Percentiles rank a stretch among this genome's conserved stretches.
phyloP scores from a whole-genome alignment of 2,888 invertebrate genomes.

The Hydropsyche betteni region DNA sequence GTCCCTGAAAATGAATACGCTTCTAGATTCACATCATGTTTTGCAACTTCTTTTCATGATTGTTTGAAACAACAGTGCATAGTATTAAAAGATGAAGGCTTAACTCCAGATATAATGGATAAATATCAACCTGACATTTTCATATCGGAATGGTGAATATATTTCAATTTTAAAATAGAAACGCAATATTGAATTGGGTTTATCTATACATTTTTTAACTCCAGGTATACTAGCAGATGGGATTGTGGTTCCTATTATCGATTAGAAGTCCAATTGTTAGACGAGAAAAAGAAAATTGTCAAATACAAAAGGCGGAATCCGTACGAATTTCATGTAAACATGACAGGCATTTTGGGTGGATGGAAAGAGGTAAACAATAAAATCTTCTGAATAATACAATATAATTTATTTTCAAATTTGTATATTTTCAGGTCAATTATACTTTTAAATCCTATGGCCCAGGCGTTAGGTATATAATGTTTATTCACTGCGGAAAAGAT shows the following conservation, averaged over 20 bases:
- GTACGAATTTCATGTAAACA: conserved; percentile 53
- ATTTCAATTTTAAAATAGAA: background rate
- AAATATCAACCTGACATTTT: conserved; percentile 63
- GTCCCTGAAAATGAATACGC: conserved; percentile 55
- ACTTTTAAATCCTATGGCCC: conserved; percentile 64
- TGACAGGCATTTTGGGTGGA: conserved; percentile 54
- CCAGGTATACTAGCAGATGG: conserved; percentile 59
- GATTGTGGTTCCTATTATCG: conserved; percentile 63
- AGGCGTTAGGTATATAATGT: conserved; percentile 63
- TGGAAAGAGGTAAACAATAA: conserved; percentile 57
- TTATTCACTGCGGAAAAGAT: conserved; percentile 67
- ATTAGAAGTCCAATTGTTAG: conserved; percentile 55
- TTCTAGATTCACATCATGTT: conserved; percentile 52
- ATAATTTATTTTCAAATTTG: conserved; percentile 45
- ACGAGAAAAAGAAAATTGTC: conserved; percentile 52
- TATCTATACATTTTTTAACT: conserved; percentile 3
- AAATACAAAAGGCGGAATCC: too few species aligned
- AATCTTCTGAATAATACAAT: background rate
- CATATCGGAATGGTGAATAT: conserved; percentile 60
- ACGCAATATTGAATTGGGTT: too few species aligned
- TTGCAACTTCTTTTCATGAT: conserved; percentile 64
- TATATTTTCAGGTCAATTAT: conserved; percentile 59
- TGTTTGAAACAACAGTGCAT: conserved; percentile 64
- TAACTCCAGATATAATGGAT: conserved; percentile 60
- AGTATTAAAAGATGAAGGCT: conserved; percentile 58